Conservation (phyloP, 1,140 invertebrate species). For the Calliphora vicina region DNA sequence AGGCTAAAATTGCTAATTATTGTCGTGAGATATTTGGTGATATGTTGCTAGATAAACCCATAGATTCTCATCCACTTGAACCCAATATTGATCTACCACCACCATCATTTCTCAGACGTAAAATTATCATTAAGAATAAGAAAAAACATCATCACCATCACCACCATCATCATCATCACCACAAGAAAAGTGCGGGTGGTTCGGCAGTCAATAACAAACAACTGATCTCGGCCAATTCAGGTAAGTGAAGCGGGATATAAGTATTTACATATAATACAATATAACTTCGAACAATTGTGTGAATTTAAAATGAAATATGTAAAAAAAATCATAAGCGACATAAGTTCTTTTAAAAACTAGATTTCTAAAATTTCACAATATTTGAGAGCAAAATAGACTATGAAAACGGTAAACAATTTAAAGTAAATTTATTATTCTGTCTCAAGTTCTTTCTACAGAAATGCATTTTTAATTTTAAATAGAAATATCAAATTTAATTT, state of each 20-base stretch:
- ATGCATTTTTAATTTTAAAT: too few relatives aligned
- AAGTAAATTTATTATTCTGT: too few relatives aligned
- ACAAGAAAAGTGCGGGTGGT: slow-evolving; percentile 53
- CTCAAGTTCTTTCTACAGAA: too few relatives aligned
- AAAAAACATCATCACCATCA: slow-evolving; percentile 93
- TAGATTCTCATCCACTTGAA: slow-evolving; percentile 85
- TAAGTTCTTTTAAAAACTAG: too few relatives aligned
- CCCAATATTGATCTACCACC: slow-evolving; percentile 85
- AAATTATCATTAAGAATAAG: slow-evolving; percentile 98
- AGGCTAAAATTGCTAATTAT: slow-evolving; percentile 97
- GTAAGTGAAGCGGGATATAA: slow-evolving; percentile 45
- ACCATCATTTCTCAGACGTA: slow-evolving; percentile 82
- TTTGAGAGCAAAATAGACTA: too few relatives aligned
- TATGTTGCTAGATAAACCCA: slow-evolving; percentile 87
- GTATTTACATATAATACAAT: background rate
- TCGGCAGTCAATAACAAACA: slow-evolving; percentile 50
- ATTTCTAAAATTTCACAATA: too few relatives aligned
- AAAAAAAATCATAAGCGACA: too few relatives aligned
- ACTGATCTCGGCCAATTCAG: slow-evolving; percentile 58
- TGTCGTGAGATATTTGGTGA: slow-evolving; percentile 95
- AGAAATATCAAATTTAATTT: too few relatives aligned
- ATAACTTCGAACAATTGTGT: too few relatives aligned
- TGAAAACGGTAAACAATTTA: too few relatives aligned
- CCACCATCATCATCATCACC: slow-evolving; percentile 64
- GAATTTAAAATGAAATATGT: too few relatives aligned